phyloP scores from a whole-genome alignment of 1,140 invertebrate genomes.

The Drosophila subobscura region DNA sequence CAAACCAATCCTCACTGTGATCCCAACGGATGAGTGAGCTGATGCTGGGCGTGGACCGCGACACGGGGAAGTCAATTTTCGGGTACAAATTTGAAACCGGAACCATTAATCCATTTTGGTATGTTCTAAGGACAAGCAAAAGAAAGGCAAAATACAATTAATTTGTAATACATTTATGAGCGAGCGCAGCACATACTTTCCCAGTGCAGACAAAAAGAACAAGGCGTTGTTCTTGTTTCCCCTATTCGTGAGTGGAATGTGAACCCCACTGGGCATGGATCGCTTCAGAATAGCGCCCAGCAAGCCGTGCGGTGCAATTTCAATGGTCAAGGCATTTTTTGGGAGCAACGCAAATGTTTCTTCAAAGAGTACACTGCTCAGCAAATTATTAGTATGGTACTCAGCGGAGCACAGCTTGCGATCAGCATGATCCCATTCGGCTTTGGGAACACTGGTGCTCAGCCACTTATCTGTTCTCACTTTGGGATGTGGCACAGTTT shows the following conservation, averaged over 20 bases:
- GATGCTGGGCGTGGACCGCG: conserved; percentile 90
- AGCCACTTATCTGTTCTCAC: conserved; percentile 91
- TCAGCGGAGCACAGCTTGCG: conserved; percentile 91
- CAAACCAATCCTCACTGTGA: conserved; percentile 91
- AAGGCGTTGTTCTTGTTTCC: conserved; percentile 89
- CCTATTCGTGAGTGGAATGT: conserved; percentile 92
- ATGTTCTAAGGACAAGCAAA: conserved; percentile 31
- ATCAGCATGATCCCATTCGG: conserved; percentile 88
- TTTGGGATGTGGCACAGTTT: conserved; percentile 89
- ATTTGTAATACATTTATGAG: not conserved
- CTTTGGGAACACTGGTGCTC: conserved; percentile 92
- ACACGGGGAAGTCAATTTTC: conserved; percentile 90
- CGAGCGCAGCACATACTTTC: conserved; percentile 86
- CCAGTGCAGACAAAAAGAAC: conserved; percentile 89
- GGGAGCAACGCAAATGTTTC: conserved; percentile 91
- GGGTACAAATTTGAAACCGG: conserved; percentile 86
- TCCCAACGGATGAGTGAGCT: conserved; percentile 94
- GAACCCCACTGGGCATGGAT: conserved; percentile 86
- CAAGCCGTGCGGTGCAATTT: conserved; percentile 93
- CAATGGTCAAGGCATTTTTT: conserved; percentile 90
- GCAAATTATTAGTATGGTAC: conserved; percentile 96
- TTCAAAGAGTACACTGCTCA: conserved; percentile 93
- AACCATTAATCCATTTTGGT: conserved; percentile 83
- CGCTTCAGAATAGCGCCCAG: conserved; percentile 88
- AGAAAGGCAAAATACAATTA: not conserved